phyloP scores from a whole-genome alignment of 2,888 invertebrate species.

The Didymodactylos carnosus region DNA sequence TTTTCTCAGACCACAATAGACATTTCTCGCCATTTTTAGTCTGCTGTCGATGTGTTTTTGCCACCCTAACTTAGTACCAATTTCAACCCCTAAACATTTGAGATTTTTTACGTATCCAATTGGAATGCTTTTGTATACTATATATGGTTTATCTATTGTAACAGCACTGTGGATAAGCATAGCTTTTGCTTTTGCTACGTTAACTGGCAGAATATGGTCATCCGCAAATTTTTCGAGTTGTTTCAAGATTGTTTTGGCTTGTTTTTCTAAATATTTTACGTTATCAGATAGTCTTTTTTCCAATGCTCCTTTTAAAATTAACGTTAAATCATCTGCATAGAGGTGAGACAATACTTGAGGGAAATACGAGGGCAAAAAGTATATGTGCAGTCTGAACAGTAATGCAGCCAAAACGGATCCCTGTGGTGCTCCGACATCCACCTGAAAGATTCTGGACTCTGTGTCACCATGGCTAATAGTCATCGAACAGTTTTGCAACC shows the following conservation, averaged over 20 bases:
- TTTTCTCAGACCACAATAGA: no score
- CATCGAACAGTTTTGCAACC: not conserved
- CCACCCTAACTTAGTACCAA: not conserved
- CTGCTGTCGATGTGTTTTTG: not conserved
- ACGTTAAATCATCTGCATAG: not conserved
- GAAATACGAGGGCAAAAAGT: not conserved
- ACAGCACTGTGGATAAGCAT: not conserved
- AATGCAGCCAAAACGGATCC: not conserved
- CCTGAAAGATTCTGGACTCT: not conserved
- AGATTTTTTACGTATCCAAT: not conserved
- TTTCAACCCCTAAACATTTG: not conserved
- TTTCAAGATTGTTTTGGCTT: not conserved
- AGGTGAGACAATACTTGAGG: not conserved
- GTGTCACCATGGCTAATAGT: not conserved
- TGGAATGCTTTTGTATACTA: not conserved
- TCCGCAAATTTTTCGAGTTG: not conserved
- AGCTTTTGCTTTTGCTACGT: not conserved
- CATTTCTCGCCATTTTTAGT: no score
- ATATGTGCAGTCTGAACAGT: not conserved
- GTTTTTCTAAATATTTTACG: not conserved
- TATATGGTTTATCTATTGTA: not conserved
- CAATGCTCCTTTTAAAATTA: not conserved
- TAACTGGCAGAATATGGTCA: not conserved
- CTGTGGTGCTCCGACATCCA: not conserved
- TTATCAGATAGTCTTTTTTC: not conserved